A percentile compares a stretch with the other conserved stretches of the same genome.
These are phyloP conservation scores for Drosophila nigritarsus DNA, from an alignment of 2,888 invertebrate species.

Conservation along the genomic window DNA sequence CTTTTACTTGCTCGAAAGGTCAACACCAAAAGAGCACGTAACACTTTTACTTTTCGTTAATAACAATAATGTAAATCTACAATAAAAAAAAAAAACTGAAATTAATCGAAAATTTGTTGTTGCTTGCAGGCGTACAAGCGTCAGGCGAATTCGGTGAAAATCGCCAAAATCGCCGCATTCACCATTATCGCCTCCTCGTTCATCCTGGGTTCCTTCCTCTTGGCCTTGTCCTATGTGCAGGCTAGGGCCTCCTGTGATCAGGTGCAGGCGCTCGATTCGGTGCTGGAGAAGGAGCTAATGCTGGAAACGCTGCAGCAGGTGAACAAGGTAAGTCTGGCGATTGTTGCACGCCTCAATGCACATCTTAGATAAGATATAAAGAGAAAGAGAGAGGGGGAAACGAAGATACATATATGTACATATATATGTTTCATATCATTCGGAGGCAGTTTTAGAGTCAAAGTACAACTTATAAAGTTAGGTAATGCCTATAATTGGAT, in stretches of 20 bases:
- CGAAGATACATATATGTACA: neutral
- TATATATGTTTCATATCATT: constrained; percentile 46
- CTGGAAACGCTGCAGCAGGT: constrained; percentile 90
- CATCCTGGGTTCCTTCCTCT: constrained; percentile 92
- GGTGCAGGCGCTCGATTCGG: constrained; percentile 89
- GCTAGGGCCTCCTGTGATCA: constrained; percentile 93
- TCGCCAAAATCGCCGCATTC: constrained; percentile 93
- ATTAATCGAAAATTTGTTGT: constrained; percentile 25
- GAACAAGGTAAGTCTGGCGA: constrained; percentile 85
- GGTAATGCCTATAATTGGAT: constrained; percentile 51
- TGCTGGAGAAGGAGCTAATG: constrained; percentile 89
- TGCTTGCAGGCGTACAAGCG: constrained; percentile 91
- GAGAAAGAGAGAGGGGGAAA: neutral
- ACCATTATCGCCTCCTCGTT: constrained; percentile 93
- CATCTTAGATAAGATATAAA: constrained; percentile 3
- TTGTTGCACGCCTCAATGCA: constrained; percentile 53
- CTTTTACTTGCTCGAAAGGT: constrained; percentile 59
- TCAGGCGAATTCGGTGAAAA: constrained; percentile 92
- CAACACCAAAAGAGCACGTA: constrained; percentile 48
- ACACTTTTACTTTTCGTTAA: constrained; percentile 31
- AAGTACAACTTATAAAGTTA: constrained; percentile 41
- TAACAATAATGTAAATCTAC: neutral
- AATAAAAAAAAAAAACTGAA: neutral
- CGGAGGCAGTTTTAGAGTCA: constrained; percentile 39
- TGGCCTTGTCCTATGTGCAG: constrained; percentile 93